Evolutionary conservation across 2,113 vertebrate species (phyloP), one percentile per base, ranked within the genome.

Genomic region (Stomatorhinus ivindoensis): DNA sequence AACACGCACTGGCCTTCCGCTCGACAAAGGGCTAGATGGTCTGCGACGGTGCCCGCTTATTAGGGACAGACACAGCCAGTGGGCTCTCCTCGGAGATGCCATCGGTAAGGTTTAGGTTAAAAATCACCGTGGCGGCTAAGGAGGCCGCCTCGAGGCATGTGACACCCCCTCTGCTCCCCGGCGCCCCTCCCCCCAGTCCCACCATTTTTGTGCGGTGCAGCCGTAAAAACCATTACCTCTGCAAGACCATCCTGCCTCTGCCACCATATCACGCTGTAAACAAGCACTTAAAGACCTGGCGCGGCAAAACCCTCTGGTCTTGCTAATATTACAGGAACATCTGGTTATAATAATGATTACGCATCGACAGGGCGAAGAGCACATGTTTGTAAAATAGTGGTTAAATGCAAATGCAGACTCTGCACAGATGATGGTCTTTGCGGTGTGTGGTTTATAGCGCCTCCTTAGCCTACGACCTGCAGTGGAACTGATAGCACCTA

Each of bases 1-100:
- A 95, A 93, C 94, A 94, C 92, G 92, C 93, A 94, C 95, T 94
- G 94, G 94, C 94, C 93, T 95, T 96, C 93, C 95, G 94, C 92
- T 88, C 3, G 95, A 94, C 93, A 92, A 93, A n/a, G 61, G 94
- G 94, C 91, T 93, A 91, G 92, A 94, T 96, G 21, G 21, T n/a
- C 35, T 1, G 44, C 15, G 82, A n/a, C 82, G 11, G 2, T 5
- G 11, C 44, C 82, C 21, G 6, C 82, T 47, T 84, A 84, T 96
- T 92, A 90, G 91, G 89, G 92, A 89, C 89, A 13, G 76, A 3
- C 19, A 1, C 42, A 44, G 39, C 31, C 39, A 21, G 39, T 24
- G 76, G 31, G 15, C 42, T 84, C 42, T 84, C 3, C 82, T 47
- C 9, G 2, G 15, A 13, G 92, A 90, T 91, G 93, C 93, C 92